These are phyloP conservation scores for Phortica magna DNA, from an alignment of 2,888 invertebrate species.

Conservation along the genomic window DNA sequence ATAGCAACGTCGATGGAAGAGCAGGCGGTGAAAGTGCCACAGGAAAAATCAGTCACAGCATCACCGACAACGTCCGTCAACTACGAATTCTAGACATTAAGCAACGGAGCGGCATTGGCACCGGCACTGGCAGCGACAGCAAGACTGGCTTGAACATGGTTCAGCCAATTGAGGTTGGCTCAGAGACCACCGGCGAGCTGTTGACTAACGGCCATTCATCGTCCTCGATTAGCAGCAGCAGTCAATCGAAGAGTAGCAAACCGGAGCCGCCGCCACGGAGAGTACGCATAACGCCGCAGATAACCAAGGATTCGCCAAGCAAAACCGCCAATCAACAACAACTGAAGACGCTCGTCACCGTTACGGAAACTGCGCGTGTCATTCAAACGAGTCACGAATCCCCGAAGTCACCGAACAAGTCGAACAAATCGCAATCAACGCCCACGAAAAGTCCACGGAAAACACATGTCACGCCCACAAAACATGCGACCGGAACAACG, in stretches of 20 bases:
- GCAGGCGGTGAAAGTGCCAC: neutral
- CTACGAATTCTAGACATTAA: slow-evolving; percentile 73
- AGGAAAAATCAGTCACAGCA: slow-evolving; percentile 27
- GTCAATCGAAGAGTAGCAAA: slow-evolving; percentile 34
- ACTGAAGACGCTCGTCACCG: slow-evolving; percentile 64
- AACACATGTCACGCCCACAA: slow-evolving; percentile 12
- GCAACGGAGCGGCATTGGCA: slow-evolving; percentile 32
- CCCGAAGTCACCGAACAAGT: neutral
- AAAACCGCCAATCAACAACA: slow-evolving; percentile 60
- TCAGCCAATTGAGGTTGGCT: neutral
- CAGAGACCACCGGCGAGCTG: slow-evolving; percentile 5
- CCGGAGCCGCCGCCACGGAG: slow-evolving; percentile 63
- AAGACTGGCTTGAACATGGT: slow-evolving; percentile 38
- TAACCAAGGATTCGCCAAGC: slow-evolving; percentile 54
- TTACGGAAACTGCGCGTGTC: slow-evolving; percentile 68
- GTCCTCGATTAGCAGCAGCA: slow-evolving; percentile 6
- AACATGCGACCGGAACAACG: slow-evolving; percentile 43
- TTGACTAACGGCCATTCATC: slow-evolving; percentile 61
- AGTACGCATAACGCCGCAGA: slow-evolving; percentile 56
- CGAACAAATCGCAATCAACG: neutral
- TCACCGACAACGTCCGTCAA: slow-evolving; percentile 60
- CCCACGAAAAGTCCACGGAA: slow-evolving; percentile 40
- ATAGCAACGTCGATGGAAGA: neutral
- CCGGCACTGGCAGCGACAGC: slow-evolving; percentile 8
- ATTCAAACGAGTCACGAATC: slow-evolving; percentile 41